Conservation (phyloP, 2,113 vertebrate genomes). For the Aepyceros melampus region DNA sequence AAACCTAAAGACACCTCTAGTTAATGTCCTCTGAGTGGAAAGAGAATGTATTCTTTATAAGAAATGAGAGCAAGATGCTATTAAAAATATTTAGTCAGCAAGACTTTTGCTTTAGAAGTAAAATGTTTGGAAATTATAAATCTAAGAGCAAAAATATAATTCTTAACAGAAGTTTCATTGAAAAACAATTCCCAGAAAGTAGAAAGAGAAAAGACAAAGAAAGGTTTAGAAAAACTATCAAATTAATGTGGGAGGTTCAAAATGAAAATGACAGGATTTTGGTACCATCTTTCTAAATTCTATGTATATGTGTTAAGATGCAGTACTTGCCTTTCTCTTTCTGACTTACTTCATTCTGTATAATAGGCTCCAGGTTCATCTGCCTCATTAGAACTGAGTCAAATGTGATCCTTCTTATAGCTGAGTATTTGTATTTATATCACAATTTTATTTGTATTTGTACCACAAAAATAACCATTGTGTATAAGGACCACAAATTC, state of each 20-base stretch:
- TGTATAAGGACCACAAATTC: not conserved
- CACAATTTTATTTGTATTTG: not conserved
- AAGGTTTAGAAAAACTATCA: not conserved
- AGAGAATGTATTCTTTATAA: not conserved
- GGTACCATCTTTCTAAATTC: not conserved
- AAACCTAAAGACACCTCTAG: not conserved
- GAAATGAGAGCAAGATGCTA: not conserved
- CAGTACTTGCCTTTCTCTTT: not conserved
- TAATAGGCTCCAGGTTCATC: not conserved
- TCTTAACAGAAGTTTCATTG: not conserved
- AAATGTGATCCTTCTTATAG: not conserved
- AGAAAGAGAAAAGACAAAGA: not conserved
- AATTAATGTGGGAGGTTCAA: not conserved
- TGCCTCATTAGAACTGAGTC: not conserved
- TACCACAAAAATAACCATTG: not conserved
- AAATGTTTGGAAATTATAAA: not conserved
- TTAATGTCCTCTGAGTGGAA: not conserved
- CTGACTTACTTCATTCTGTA: not conserved
- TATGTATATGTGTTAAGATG: not conserved
- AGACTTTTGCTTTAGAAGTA: not conserved
- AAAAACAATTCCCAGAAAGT: not conserved
- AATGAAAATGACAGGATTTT: not conserved
- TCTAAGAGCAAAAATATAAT: not conserved
- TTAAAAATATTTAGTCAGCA: not conserved
- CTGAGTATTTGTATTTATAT: not conserved